Conservation (phyloP, 64 coral and sea anemone genomes). For the Stichodactyla mertensii region DNA sequence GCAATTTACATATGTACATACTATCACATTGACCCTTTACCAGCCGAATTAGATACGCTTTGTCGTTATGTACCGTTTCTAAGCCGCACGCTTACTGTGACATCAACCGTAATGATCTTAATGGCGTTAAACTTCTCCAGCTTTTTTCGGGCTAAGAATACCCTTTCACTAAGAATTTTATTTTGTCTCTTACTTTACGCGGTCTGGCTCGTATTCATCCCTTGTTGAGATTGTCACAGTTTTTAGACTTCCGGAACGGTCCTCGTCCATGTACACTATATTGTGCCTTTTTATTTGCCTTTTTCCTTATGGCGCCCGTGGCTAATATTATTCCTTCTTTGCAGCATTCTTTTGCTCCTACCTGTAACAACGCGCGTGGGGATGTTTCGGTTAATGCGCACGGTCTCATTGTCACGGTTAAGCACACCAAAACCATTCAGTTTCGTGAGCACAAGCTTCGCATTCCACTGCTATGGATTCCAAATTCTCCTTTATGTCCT, state of each 20-base stretch:
- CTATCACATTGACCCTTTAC: not conserved
- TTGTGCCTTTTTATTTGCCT: slow-evolving; percentile 24
- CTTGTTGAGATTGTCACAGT: not conserved
- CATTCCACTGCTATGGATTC: slow-evolving; percentile 18
- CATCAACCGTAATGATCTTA: slow-evolving; percentile 19
- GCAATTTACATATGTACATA: slow-evolving; percentile 38
- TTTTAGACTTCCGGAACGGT: not conserved
- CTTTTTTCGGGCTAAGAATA: slow-evolving; percentile 26
- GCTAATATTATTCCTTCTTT: slow-evolving; percentile 17
- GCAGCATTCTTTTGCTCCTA: not conserved
- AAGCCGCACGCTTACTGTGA: slow-evolving; percentile 3
- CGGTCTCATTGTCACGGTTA: slow-evolving; percentile 14
- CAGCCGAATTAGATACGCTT: slow-evolving; percentile 35
- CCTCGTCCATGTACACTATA: not conserved
- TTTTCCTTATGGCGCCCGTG: slow-evolving; percentile 14
- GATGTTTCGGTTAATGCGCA: not conserved
- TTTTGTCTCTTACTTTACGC: not conserved
- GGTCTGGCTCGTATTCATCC: not conserved
- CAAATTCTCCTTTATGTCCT: slow-evolving; percentile 14
- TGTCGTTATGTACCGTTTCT: slow-evolving; percentile 34
- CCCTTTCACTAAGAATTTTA: slow-evolving; percentile 11
- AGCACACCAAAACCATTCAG: slow-evolving; percentile 34
- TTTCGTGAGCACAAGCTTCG: slow-evolving; percentile 13
- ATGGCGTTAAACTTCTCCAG: slow-evolving; percentile 33
- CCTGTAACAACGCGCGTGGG: not conserved